Evolutionary conservation across 2,113 vertebrate species (phyloP), one percentile per base, ranked within the genome.

Genomic region (Ceyx cyanopectus): DNA sequence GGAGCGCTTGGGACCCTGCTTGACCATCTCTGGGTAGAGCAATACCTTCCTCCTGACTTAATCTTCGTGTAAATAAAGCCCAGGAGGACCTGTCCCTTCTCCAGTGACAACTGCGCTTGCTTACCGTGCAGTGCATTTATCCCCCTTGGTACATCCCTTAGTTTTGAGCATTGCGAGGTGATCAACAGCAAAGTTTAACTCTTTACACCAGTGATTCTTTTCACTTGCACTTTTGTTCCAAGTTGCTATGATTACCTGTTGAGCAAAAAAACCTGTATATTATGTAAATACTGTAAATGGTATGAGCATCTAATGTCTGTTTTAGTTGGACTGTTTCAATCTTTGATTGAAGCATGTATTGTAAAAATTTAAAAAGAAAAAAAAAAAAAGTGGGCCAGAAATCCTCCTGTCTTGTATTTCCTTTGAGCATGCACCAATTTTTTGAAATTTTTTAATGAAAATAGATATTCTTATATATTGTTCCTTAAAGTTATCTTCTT

Each of bases 301-400:
- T 82, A 53, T 81, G 57, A 69, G 51, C 43, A 51, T 86, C 82
- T 54, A 40, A 61, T 79, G 34, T 92, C 54, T 95, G 90, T 74
- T 94, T 91, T 87, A 86, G 54, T 94, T 84, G 89, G 86, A 68
- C 92, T 89, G 93, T 91, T 93, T 94, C 82, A 93, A 65, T 92
- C 94, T 97, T 96, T 97, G 77, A 68, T 63, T 94, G 92, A 96
- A 96, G 69, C 79, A 89, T 85, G 46, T 24, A 26, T 91, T 94
- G 89, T 95, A 61, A 89, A 69, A 92, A 61, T 37, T 37, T 86
- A 70, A 81, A 48, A 32, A 32, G 53, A 54, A 10, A 30, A 83
- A 97, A 97, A 97, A 93, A 96, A 97, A 12, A 97, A 89, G 37
- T 15, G 51, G 79, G 82, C 85, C 50, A 89, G 60, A 95, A 88